Conservation (phyloP, 2,888 invertebrate species). For the Caradrina kadenii region DNA sequence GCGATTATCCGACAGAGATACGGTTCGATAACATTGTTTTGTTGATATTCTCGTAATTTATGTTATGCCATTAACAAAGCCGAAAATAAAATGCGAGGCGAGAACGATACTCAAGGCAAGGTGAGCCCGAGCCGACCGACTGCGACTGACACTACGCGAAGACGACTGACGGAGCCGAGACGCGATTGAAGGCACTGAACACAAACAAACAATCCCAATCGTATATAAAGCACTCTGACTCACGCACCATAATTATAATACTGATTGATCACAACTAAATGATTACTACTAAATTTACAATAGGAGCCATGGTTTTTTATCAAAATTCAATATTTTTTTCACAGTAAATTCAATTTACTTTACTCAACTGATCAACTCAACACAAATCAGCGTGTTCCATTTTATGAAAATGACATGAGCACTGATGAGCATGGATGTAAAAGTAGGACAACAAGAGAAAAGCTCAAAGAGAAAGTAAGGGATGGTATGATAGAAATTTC, state of each 20-base stretch:
- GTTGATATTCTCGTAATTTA: conserved; percentile 69
- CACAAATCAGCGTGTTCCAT: conserved; percentile 34
- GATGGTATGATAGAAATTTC: conserved; percentile 15
- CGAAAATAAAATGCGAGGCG: conserved; percentile 74
- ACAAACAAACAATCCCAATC: conserved; percentile 63
- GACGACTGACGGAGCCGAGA: conserved; percentile 64
- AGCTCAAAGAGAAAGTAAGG: conserved; percentile 18
- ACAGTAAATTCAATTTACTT: conserved; percentile 48
- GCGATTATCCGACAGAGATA: conserved; percentile 73
- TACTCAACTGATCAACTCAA: conserved; percentile 19
- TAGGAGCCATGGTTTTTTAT: background rate
- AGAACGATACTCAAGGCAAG: conserved; percentile 47
- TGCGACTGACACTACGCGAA: conserved; percentile 62
- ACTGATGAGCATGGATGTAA: conserved; percentile 16
- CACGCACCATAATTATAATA: conserved; percentile 32
- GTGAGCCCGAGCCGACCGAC: conserved; percentile 62
- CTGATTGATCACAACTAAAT: conserved; percentile 10
- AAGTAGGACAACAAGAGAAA: conserved; percentile 24
- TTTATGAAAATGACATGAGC: conserved; percentile 6
- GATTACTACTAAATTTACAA: background rate
- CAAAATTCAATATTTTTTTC: conserved; percentile 9
- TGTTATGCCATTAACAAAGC: conserved; percentile 74
- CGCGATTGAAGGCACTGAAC: conserved; percentile 61
- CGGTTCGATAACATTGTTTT: conserved; percentile 78
- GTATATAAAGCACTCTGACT: conserved; percentile 29